phyloP scores from a whole-genome alignment of 1,140 invertebrate species.

The Cydia strobilella region DNA sequence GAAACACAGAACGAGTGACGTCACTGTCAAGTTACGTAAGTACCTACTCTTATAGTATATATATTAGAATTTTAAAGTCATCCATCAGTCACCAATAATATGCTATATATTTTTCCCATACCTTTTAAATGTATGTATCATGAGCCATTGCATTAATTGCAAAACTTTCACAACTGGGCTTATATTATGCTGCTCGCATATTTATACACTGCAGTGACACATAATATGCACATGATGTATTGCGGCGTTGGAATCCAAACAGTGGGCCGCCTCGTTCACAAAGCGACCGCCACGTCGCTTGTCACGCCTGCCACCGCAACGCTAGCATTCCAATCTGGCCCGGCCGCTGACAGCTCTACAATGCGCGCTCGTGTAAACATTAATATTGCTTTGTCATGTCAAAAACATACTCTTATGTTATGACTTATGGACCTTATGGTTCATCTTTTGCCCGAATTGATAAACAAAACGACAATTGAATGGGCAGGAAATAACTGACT shows the following conservation, averaged over 20 bases:
- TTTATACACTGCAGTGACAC: background rate
- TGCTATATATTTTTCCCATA: no score
- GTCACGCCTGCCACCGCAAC: constrained; percentile 22
- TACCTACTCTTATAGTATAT: no score
- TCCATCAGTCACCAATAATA: no score
- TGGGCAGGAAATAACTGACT: constrained; percentile 13
- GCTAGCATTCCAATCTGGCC: constrained; percentile 24
- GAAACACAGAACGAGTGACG: no score
- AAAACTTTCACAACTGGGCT: background rate
- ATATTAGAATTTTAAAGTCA: no score
- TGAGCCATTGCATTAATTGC: background rate
- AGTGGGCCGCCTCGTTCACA: constrained; percentile 5
- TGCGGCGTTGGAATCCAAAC: constrained; percentile 13
- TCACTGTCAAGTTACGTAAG: no score
- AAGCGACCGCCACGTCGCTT: background rate
- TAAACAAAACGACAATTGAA: constrained; percentile 15
- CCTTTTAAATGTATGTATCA: no score
- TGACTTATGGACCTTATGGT: no score
- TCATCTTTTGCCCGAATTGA: constrained; percentile 13
- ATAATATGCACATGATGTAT: constrained; percentile 9
- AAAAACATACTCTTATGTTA: constrained; percentile 19
- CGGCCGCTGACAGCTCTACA: constrained; percentile 11
- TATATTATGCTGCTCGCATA: background rate
- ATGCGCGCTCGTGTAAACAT: constrained; percentile 30
- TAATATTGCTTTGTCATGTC: constrained; percentile 23